A percentile compares a stretch with the other conserved stretches of the same genome.
Evolutionary conservation across 2,797 vertebrate genomes (phyloP).

Genomic region (Apogon hyalosoma): DNA sequence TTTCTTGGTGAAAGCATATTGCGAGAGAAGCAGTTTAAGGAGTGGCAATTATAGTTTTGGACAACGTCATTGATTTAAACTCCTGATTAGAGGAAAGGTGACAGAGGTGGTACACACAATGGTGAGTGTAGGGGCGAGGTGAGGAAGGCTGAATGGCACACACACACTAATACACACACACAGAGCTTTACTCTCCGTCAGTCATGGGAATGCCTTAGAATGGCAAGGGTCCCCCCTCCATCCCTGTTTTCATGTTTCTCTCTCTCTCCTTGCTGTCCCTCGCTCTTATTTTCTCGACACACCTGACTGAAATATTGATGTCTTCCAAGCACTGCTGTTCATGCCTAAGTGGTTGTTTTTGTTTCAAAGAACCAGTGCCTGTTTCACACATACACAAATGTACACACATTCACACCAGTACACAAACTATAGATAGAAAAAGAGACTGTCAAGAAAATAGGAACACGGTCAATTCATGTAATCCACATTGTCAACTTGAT

Average conservation of each 20-base stretch:
- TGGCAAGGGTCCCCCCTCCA: slow-evolving; percentile 73
- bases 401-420: slow-evolving; percentile 26
- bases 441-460: not conserved
- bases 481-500: too few relatives aligned
- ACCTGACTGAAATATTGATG: slow-evolving; percentile 91
- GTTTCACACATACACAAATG: slow-evolving; percentile 37
- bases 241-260: slow-evolving; percentile 51
- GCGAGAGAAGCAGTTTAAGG: slow-evolving; percentile 85
- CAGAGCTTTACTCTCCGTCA: slow-evolving; percentile 48
- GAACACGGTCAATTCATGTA: too few relatives aligned
- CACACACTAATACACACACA: slow-evolving; percentile 41
- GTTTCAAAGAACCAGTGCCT: slow-evolving; percentile 64
- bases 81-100: slow-evolving; percentile 86
- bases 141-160: slow-evolving; percentile 69
- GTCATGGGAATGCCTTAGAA: slow-evolving; percentile 69
- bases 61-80: slow-evolving; percentile 88
- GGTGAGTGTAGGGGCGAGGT: slow-evolving; percentile 60
- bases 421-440: slow-evolving; percentile 12
- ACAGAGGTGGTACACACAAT: slow-evolving; percentile 80
- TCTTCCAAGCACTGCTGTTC: slow-evolving; percentile 76
- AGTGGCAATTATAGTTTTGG: slow-evolving; percentile 87
- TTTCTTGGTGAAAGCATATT: slow-evolving; percentile 85
- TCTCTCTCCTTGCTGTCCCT: slow-evolving; percentile 61
- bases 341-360: slow-evolving; percentile 76
- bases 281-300: slow-evolving; percentile 74